These are phyloP conservation scores for Acrocephalus scirpaceus DNA, from an alignment of 2,797 vertebrate genomes.

Conservation along the genomic window DNA sequence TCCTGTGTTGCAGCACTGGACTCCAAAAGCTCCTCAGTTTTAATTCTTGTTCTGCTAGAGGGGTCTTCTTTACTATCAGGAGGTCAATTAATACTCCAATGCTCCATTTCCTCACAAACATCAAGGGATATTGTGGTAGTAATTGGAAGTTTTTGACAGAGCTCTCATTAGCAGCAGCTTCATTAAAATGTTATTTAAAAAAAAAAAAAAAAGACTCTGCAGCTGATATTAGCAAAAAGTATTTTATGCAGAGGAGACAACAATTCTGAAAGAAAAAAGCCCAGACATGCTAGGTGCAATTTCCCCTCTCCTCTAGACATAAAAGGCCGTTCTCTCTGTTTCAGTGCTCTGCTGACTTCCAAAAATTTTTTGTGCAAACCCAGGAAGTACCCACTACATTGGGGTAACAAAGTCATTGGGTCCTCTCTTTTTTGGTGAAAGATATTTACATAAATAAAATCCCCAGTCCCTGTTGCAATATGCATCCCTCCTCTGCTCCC, in stretches of 20 bases:
- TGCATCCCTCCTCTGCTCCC: not conserved
- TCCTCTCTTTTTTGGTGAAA: not conserved
- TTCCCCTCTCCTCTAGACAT: not conserved
- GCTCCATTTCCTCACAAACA: slow-evolving; percentile 5
- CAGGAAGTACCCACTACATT: not conserved
- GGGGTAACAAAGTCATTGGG: not conserved
- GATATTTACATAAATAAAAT: not conserved
- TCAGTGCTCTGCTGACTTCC: not conserved
- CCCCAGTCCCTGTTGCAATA: not conserved
- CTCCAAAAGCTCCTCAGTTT: not conserved
- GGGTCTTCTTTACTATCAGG: not conserved
- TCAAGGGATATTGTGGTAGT: slow-evolving; percentile 10
- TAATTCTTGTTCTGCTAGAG: not conserved
- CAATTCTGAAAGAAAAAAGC: not conserved
- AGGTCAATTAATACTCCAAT: slow-evolving; percentile 11
- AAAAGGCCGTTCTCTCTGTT: not conserved
- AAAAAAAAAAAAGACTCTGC: not conserved
- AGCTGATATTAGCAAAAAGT: not conserved
- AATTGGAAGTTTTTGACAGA: slow-evolving; percentile 17
- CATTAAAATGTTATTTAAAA: not conserved
- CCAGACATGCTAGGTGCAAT: accelerated
- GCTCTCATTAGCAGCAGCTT: slow-evolving; percentile 19
- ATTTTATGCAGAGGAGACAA: slow-evolving; percentile 4
- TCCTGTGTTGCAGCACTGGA: not conserved
- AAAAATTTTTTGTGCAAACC: not conserved